Evolutionary conservation across 2,888 invertebrate genomes (phyloP).

Genomic region (Malthinus flaveolus): DNA sequence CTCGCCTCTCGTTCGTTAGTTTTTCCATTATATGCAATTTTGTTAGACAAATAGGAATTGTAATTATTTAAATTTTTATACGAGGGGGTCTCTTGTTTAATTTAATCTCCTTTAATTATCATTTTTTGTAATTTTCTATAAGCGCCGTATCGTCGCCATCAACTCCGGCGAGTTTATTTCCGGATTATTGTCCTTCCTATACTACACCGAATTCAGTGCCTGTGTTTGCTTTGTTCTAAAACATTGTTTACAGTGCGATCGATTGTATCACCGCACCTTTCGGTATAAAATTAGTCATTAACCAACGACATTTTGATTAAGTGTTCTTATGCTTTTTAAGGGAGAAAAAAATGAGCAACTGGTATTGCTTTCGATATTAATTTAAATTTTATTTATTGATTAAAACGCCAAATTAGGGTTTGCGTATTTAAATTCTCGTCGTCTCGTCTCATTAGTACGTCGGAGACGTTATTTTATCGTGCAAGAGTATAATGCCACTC

Average conservation of each 20-base stretch:
- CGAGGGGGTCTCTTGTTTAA: not conserved
- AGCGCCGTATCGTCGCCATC: not conserved
- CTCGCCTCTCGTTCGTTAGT: not conserved
- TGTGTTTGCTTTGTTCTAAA: conserved; percentile 20
- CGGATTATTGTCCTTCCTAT: conserved; percentile 19
- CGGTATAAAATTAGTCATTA: conserved; percentile 28
- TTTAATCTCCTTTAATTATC: conserved; percentile 1
- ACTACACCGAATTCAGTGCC: conserved; percentile 12
- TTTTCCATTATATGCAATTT: not conserved
- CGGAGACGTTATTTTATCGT: too few relatives aligned
- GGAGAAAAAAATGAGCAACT: too few relatives aligned
- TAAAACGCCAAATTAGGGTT: too few relatives aligned
- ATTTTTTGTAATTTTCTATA: too few relatives aligned
- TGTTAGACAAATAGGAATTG: conserved; percentile 2
- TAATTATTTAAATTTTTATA: not conserved
- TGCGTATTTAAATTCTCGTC: too few relatives aligned
- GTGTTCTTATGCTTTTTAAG: not conserved
- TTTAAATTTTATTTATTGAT: too few relatives aligned
- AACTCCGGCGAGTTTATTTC: conserved; percentile 12
- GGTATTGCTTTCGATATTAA: too few relatives aligned
- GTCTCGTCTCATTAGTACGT: too few relatives aligned
- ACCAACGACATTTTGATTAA: conserved; percentile 8
- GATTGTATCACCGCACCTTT: conserved; percentile 36
- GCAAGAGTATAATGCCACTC: too few relatives aligned
- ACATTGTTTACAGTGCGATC: conserved; percentile 34